A percentile compares a stretch with the other conserved stretches of the same genome.
Evolutionary conservation across 2,888 invertebrate genomes (phyloP).

Genomic region (Cyaniris semiargus): DNA sequence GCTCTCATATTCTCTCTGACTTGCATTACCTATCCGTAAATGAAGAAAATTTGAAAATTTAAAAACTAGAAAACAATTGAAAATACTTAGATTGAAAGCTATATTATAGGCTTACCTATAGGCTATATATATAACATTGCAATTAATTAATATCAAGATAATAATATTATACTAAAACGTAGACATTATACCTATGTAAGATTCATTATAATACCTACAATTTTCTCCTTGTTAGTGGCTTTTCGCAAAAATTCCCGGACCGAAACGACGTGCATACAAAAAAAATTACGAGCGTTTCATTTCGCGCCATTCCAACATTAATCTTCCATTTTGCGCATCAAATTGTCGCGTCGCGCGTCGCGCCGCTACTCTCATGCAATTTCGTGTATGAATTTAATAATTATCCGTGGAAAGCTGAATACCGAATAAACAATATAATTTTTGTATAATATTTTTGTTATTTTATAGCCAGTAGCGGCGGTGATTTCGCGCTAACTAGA

Average conservation of each 20-base stretch:
- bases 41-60: no score
- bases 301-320: conserved; percentile 45
- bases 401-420: conserved; percentile 71
- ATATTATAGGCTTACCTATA: no score
- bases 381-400: conserved; percentile 77
- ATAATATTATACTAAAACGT: no score
- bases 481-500: conserved; percentile 68
- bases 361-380: conserved; percentile 58
- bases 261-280: conserved; percentile 44
- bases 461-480: conserved; percentile 57
- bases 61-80: no score
- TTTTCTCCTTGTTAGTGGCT: conserved; percentile 40
- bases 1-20: no score
- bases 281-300: conserved; percentile 44
- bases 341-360: conserved; percentile 47
- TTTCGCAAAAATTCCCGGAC: conserved; percentile 38
- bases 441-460: conserved; percentile 59
- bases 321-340: conserved; percentile 48
- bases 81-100: no score
- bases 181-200: background rate
- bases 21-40: no score
- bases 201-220: background rate
- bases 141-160: no score
- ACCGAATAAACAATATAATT: conserved; percentile 58
- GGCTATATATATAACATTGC: no score